phyloP scores from a whole-genome alignment of 2,888 invertebrate species.

The Vanessa cardui region DNA sequence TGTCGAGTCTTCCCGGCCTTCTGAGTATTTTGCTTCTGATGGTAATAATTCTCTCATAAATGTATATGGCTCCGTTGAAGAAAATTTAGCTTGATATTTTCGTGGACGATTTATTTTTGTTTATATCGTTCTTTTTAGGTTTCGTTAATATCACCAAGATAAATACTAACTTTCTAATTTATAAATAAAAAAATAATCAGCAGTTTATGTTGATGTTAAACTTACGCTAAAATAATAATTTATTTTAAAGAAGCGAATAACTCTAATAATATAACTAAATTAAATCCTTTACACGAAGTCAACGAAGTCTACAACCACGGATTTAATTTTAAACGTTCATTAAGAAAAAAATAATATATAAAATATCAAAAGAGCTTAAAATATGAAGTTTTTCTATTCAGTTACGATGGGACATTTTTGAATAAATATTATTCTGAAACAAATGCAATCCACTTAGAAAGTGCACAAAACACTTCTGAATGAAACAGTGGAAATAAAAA shows the following conservation, averaged over 20 bases:
- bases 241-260: conserved; percentile 10
- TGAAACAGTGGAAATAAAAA: conserved; percentile 52
- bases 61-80: conserved; percentile 4
- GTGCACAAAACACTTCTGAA: conserved; percentile 49
- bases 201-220: not conserved
- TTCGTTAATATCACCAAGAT: too few species aligned
- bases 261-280: conserved; percentile 30
- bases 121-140: not conserved
- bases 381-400: conserved; percentile 43
- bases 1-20: conserved; percentile 42
- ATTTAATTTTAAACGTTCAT: conserved; percentile 27
- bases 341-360: conserved; percentile 37
- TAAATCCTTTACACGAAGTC: conserved; percentile 34
- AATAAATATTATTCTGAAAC: conserved; percentile 48
- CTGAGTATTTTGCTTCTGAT: conserved; percentile 9
- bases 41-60: conserved; percentile 7
- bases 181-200: conserved; percentile 5
- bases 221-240: not conserved
- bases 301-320: conserved; percentile 24
- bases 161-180: too few species aligned
- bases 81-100: not conserved
- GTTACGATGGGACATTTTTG: conserved; percentile 45
- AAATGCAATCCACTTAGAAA: conserved; percentile 48
- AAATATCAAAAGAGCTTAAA: conserved; percentile 41
- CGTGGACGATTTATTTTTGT: not conserved